These are phyloP conservation scores for Leptura quadrifasciata DNA, from an alignment of 2,888 invertebrate genomes.

Conservation along the genomic window DNA sequence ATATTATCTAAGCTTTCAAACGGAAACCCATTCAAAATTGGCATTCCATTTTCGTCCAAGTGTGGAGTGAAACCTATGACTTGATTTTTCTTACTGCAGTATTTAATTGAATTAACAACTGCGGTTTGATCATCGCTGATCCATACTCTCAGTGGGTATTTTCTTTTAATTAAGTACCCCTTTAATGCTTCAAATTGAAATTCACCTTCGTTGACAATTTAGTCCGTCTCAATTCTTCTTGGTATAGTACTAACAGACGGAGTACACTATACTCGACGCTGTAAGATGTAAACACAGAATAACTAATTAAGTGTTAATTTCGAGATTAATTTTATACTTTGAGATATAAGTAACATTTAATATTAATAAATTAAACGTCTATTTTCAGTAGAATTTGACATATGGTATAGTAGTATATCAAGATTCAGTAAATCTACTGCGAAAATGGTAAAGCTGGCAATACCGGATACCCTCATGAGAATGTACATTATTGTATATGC, in stretches of 20 bases:
- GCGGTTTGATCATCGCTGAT: slow-evolving; percentile 47
- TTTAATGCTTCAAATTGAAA: slow-evolving; percentile 27
- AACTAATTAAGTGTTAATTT: too few species aligned
- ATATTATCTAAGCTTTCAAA: slow-evolving; percentile 16
- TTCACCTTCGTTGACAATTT: slow-evolving; percentile 32
- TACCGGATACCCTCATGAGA: too few species aligned
- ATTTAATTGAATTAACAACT: slow-evolving; percentile 31
- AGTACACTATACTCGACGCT: too few species aligned
- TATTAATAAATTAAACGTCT: too few species aligned
- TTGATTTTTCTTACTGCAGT: slow-evolving; percentile 38
- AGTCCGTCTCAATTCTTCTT: slow-evolving; percentile 18
- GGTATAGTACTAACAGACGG: not conserved
- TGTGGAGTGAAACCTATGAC: slow-evolving; percentile 42
- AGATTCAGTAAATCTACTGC: too few species aligned
- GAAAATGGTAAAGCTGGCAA: too few species aligned
- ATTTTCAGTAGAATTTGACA: too few species aligned
- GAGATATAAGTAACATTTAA: too few species aligned
- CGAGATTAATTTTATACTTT: too few species aligned
- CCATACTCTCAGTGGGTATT: slow-evolving; percentile 37
- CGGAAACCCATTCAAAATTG: slow-evolving; percentile 17
- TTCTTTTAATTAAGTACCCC: slow-evolving; percentile 31
- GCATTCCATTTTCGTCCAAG: slow-evolving; percentile 28
- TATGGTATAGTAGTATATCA: too few species aligned
- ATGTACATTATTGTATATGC: too few species aligned
- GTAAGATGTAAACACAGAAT: too few species aligned